These are phyloP conservation scores for Elysia chlorotica DNA, from an alignment of 1,140 invertebrate genomes.

Conservation along the genomic window DNA sequence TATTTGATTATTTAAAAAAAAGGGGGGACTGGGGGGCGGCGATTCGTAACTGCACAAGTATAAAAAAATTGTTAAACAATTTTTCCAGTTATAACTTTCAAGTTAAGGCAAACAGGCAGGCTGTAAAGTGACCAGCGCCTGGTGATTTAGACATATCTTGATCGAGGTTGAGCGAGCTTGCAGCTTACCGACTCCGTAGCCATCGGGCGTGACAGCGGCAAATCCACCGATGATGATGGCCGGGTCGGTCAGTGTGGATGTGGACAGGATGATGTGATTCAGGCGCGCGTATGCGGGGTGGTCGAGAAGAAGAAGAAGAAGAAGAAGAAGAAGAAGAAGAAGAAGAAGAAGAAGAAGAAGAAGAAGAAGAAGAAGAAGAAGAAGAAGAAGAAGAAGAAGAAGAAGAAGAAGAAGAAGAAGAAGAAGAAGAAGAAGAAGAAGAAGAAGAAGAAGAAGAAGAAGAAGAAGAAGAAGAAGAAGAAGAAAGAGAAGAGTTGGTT, in stretches of 20 bases:
- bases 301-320: no score
- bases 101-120: slow-evolving; percentile 8
- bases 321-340: no score
- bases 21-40: not conserved
- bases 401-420: no score
- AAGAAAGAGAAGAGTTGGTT: no score
- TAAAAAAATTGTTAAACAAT: not conserved
- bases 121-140: slow-evolving; percentile 38
- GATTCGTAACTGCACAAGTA: not conserved
- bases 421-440: no score
- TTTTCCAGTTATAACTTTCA: slow-evolving; percentile 12
- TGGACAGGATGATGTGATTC: slow-evolving; percentile 93
- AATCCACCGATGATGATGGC: slow-evolving; percentile 89
- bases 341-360: no score
- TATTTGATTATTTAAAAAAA: not conserved
- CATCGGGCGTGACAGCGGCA: slow-evolving; percentile 88
- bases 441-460: no score
- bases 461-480: no score
- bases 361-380: no score
- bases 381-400: no score
- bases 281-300: slow-evolving; percentile 82
- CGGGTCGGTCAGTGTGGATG: slow-evolving; percentile 90
- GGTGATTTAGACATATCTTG: no score
- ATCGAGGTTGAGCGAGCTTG: no score
- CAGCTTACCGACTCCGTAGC: slow-evolving; percentile 86